Base-by-base conservation (phyloP, 1,140 invertebrate genomes). In the Drosophila rhopaloa region DNA sequence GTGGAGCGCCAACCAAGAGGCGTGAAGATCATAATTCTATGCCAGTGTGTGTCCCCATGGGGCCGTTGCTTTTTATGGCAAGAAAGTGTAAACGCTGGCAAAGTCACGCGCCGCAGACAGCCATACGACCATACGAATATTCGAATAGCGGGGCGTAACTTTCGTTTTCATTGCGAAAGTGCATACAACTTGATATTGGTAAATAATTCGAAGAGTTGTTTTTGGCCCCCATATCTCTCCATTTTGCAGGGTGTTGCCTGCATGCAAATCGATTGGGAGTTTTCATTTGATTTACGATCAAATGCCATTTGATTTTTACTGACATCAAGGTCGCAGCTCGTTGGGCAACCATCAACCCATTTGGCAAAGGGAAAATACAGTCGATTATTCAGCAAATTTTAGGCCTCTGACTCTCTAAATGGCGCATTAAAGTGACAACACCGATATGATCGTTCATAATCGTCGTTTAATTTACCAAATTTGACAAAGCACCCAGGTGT, bases 161-260 rank as follows among this genome's bases (percentile, higher is more conserved):
- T 89, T 89, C 84, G 84, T 89, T 89, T 89, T 89, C 84, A 89
- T 89, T 89, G 84, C 84, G 84, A 89, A 89, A 89, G 84, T 89
- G 84, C 84, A 89, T 75, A 84, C 80, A 89, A 79, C 74, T 79
- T 77, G 70, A 84, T 81, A 73, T 81, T 84, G 71, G 71, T 86
- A 79, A 71, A 72, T 72, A 65, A 47, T 61, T 57, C 75, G 58
- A 58, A 48, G 61, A 60, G 63, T 75, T 54, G 58, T 63, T 61
- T 73, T 80, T 67, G 61, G 62, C 24, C 47, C 61, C 48, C 55
- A 63, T 73, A 62, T 70, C 63, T 77, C 63, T 59, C 50, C 70
- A 60, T 74, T 48, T 51, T 63, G 58, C 61, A 60, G 71, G 56
- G 81, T 60, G 51, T 59, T 63, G 44, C 68, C 44, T 77, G 57